Conservation (phyloP, 2,888 invertebrate species). For the Drosophila seclusa region DNA sequence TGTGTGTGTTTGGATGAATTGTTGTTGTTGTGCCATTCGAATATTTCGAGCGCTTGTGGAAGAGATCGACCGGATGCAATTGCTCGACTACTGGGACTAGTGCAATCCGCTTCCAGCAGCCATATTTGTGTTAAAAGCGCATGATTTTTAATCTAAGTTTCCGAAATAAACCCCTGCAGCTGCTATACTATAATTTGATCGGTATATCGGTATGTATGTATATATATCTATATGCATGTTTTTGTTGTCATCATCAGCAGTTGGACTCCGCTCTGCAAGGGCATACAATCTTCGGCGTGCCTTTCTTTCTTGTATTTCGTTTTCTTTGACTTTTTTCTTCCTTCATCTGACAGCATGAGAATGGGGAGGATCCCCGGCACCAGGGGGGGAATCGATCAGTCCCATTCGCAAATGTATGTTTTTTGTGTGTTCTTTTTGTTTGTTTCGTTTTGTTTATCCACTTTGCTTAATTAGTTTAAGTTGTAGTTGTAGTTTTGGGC, state of each 20-base stretch:
- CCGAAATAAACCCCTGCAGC: not conserved
- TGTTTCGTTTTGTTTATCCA: not conserved
- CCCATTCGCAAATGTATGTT: not conserved
- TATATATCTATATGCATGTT: not conserved
- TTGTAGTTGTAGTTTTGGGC: not conserved
- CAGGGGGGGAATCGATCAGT: not conserved
- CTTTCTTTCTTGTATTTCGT: not conserved
- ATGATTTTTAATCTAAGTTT: slow-evolving; percentile 2
- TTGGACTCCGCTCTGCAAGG: not conserved
- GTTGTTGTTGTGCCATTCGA: slow-evolving; percentile 11
- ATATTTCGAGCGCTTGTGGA: slow-evolving; percentile 44
- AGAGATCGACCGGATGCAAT: slow-evolving; percentile 45
- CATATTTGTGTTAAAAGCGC: slow-evolving; percentile 13
- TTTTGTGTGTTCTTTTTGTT: not conserved
- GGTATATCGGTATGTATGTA: not conserved
- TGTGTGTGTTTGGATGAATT: not conserved
- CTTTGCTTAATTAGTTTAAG: not conserved
- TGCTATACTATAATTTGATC: not conserved
- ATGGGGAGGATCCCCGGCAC: not conserved
- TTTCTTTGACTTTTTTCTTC: not conserved
- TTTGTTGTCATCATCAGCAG: not conserved
- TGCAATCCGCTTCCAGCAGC: slow-evolving; percentile 37
- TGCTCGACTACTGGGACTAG: slow-evolving; percentile 40
- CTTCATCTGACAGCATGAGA: not conserved
- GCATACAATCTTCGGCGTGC: not conserved